Evolutionary conservation across 2,113 vertebrate species (phyloP), one percentile per base, ranked within the genome.

Genomic region (Potamarius usumacintae): DNA sequence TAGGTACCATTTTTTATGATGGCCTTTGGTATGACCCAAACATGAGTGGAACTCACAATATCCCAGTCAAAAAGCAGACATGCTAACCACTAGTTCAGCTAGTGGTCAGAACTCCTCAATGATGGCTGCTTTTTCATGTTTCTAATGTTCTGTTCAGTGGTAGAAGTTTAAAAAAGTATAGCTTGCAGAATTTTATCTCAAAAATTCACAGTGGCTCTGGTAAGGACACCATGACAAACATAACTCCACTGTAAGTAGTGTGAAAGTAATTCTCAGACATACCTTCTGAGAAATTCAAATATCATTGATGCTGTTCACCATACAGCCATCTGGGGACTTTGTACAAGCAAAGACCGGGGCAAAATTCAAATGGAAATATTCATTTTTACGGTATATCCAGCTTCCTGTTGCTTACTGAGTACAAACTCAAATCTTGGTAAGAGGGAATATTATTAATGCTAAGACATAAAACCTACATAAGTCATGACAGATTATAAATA

Each of bases 351-450:
- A 82, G 22, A 82, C 9, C 30, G 30, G 17, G 34, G 72, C 27
- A 57, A 71, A 71, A 86, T 62, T 78, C 20, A 81, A 85, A 89
- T 87, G 67, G 62, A 53, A 76, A 11, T 60, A 48, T 85, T 62
- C 53, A 42, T 42, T 62, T 85, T 62, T n/a, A n/a, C n/a, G n/a
- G n/a, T 18, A 82, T 74, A 34, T 62, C 25, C 10, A 12, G 7
- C 20, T 86, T 82, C 15, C 67, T 82, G 10, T 34, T 71, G 12
- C 20, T 81, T 50, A 8, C 72, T 55, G 5, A 55, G 10, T 55
- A 57, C 20, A 48, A 42, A 42, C 34, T 42, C 34, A 42, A 42
- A 42, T 42, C 18, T 74, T 20, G 34, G 71, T 74, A 71, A 71
- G 14, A 71, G 14, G 27, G 14, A 20, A 25, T 18, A 83, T 53